A percentile compares a stretch with the other conserved stretches of the same genome.
Conservation (phyloP, 2,113 vertebrate species). For the Periophthalmus modestus region DNA sequence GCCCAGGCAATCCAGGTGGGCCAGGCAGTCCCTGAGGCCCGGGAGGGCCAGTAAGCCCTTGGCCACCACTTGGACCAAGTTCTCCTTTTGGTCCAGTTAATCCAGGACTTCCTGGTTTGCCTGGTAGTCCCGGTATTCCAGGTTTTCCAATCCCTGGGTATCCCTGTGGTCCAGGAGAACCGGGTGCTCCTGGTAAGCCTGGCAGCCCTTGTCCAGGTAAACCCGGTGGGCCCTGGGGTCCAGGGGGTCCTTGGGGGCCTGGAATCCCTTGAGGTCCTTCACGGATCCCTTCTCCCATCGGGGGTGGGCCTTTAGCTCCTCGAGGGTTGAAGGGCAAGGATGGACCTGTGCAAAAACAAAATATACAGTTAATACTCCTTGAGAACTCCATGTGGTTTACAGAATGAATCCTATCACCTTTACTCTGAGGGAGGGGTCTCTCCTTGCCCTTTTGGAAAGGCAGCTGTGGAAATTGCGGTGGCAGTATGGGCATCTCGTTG, state of each 20-base stretch:
- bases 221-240: conserved; percentile 86
- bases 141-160: conserved; percentile 77
- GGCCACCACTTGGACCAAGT: conserved; percentile 64
- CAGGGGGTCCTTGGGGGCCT: conserved; percentile 84
- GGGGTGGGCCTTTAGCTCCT: conserved; percentile 82
- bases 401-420: conserved; percentile 74
- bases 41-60: conserved; percentile 67
- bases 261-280: conserved; percentile 86
- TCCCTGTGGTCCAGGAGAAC: conserved; percentile 70
- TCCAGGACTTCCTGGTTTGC: conserved; percentile 74
- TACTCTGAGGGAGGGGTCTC: conserved; percentile 80
- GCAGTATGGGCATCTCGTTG: conserved; percentile 82
- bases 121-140: conserved; percentile 75
- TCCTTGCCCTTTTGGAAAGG: conserved; percentile 84
- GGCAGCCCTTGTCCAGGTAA: conserved; percentile 79
- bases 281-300: conserved; percentile 76
- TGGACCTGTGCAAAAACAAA: conserved; percentile 46
- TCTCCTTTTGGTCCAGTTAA: conserved; percentile 70
- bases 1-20: conserved; percentile 77
- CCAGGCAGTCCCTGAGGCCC: conserved; percentile 74
- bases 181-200: conserved; percentile 71
- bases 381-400: background rate
- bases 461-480: conserved; percentile 79
- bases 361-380: background rate
- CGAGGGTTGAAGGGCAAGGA: conserved; percentile 72